Conservation (phyloP, 1,140 invertebrate genomes). For the Meloidogyne chitwoodi region DNA sequence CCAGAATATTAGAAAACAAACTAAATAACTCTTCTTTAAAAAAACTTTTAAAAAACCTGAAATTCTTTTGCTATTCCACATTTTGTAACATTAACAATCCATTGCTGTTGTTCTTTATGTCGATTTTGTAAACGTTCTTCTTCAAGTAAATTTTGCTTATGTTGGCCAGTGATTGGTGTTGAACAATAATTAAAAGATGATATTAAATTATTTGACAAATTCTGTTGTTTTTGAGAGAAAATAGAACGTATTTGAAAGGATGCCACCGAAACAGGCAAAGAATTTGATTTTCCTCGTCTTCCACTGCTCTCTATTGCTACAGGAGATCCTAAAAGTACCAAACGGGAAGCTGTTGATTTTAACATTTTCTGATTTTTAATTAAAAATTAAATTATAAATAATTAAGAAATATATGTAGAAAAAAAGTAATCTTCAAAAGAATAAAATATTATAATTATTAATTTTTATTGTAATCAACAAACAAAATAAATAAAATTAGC, state of each 20-base stretch:
- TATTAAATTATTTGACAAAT: background rate
- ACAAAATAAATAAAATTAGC: too few relatives aligned
- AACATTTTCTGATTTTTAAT: background rate
- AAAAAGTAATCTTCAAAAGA: too few relatives aligned
- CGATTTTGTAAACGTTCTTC: background rate
- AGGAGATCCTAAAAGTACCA: background rate
- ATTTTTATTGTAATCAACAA: too few relatives aligned
- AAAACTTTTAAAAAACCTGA: background rate
- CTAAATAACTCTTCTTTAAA: background rate
- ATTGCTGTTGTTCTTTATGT: background rate
- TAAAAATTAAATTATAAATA: too few relatives aligned
- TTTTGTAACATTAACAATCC: slow-evolving; percentile 67
- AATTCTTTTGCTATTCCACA: slow-evolving; percentile 83
- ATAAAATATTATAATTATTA: too few relatives aligned
- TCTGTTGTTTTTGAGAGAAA: background rate
- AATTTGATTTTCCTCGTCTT: background rate
- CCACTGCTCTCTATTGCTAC: background rate
- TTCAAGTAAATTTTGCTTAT: background rate
- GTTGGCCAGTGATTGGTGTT: background rate
- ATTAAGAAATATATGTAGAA: too few relatives aligned
- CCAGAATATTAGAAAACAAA: too few relatives aligned
- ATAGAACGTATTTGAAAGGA: background rate
- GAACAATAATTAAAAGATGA: background rate
- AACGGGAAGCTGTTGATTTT: background rate
- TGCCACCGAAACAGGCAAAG: background rate